These are phyloP conservation scores for Colius striatus DNA, from an alignment of 2,113 vertebrate genomes.

Conservation along the genomic window DNA sequence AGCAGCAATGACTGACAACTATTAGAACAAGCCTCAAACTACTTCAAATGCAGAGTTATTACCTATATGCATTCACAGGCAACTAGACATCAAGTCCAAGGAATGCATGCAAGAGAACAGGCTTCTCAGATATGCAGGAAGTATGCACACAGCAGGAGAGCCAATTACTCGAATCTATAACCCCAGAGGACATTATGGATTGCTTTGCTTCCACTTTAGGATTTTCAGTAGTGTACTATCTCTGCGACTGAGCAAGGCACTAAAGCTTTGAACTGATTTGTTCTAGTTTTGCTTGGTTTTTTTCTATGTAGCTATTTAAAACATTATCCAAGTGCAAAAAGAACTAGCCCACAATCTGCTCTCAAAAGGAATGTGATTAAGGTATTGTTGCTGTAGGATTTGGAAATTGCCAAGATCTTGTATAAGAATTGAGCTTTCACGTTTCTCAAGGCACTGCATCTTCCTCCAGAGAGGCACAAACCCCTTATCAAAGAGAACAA, in stretches of 20 bases:
- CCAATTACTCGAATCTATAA: background rate
- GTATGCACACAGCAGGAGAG: background rate
- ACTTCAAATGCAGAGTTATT: background rate
- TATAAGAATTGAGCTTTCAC: background rate
- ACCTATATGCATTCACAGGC: background rate
- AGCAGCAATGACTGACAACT: background rate
- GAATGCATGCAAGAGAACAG: background rate
- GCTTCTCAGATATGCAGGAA: background rate
- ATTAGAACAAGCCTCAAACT: background rate
- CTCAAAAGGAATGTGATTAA: background rate
- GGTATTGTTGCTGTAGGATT: background rate
- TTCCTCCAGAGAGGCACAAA: background rate
- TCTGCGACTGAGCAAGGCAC: background rate
- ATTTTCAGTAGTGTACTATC: background rate
- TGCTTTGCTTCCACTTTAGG: background rate
- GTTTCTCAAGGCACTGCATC: background rate
- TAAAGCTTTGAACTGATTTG: background rate
- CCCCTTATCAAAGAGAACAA: background rate
- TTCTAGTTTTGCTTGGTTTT: background rate
- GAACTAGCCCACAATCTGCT: background rate
- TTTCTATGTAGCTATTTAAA: background rate
- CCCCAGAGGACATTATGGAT: background rate
- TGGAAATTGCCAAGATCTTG: background rate
- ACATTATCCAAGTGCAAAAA: background rate
- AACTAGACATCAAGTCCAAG: background rate